phyloP scores from a whole-genome alignment of 2,113 vertebrate species.

The Fulmarus glacialis region DNA sequence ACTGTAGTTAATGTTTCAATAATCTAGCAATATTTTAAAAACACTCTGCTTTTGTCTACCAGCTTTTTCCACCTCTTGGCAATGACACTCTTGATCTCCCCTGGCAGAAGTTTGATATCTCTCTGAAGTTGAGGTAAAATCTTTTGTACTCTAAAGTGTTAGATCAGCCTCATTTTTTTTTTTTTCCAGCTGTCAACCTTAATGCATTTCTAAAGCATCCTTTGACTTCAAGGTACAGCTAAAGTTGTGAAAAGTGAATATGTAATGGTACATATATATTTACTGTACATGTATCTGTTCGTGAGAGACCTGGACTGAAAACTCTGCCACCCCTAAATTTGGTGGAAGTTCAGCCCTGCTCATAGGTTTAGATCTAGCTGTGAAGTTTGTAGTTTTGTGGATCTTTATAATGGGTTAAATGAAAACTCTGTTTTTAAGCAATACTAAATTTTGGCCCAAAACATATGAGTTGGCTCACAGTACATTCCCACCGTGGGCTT shows the following conservation, averaged over 20 bases:
- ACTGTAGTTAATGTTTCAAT: neutral
- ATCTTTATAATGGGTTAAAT: neutral
- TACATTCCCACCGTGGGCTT: neutral
- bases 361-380: neutral
- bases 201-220: constrained; percentile 30
- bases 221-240: neutral
- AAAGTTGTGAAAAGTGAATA: neutral
- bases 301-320: neutral
- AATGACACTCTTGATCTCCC: neutral
- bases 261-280: neutral
- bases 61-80: neutral
- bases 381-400: neutral
- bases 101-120: neutral
- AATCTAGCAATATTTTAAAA: neutral
- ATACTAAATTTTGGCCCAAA: neutral
- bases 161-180: neutral
- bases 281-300: neutral
- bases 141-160: neutral
- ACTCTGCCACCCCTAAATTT: neutral
- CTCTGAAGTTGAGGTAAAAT: constrained; percentile 1
- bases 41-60: neutral
- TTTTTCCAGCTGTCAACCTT: neutral
- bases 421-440: neutral
- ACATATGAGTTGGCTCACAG: neutral
- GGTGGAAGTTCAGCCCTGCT: neutral